Evolutionary conservation across 2,113 vertebrate species (phyloP), one percentile per base, ranked within the genome.

Genomic region (Antechinus stuartii): DNA sequence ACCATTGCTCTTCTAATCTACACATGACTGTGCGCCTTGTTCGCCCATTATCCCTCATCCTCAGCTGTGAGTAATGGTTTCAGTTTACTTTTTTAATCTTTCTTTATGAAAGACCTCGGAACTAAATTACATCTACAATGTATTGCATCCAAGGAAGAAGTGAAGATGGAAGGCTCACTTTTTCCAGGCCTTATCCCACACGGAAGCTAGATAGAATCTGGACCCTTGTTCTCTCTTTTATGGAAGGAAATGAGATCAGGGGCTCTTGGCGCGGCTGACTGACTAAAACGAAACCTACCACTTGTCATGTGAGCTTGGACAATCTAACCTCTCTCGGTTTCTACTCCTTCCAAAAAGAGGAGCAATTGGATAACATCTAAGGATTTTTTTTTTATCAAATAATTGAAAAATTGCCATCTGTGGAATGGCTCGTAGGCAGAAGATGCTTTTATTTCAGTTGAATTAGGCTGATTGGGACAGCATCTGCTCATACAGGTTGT

Each of bases 371-470:
- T 84, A n/a, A 84, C 7, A 19, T 84, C 68, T 42, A 42, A 42
- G 68, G 19, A 42, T 6, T 7, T 42, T 57, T 42, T 42, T 76
- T 84, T 84, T 2, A 84, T 19, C n/a, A 84, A 84, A 84, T 42
- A 22, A 76, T 23, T 84, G 68, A 42, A n/a, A 76, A 84, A 84
- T 84, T 42, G 6, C 68, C 19, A 53, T 96, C 42, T 95, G 68
- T 91, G 49, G 92, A 90, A 91, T 76, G 12, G 55, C 92, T 89
- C 61, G 94, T 49, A 50, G 35, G 90, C 90, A 94, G 91, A 92
- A 95, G 42, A 24, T 42, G 90, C 52, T 97, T 96, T 95, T 50
- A 42, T 90, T 96, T 22, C 46, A 24, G 2, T 27, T 96, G 90
- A 61, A 25, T 92, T 47, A 89, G 14, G 52, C 35, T 54, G 22